Evolutionary conservation across 2,888 invertebrate genomes (phyloP), one percentile per base, ranked within the genome.

Genomic region (Xylophagus ater): DNA sequence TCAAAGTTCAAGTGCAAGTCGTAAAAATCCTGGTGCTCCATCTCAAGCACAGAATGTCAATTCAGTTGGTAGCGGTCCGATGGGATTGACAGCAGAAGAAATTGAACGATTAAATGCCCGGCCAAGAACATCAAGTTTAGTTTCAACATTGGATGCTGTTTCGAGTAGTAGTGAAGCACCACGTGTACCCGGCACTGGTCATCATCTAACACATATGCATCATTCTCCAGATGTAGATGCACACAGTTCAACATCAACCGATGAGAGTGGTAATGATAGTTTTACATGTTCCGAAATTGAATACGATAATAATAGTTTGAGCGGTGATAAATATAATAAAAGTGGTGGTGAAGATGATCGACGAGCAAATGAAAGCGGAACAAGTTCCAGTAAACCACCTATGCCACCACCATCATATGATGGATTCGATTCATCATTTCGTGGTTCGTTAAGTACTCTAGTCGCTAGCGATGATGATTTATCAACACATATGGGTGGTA

Each of bases 271-370:
- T 59, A 92, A 94, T 65, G 94, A 96, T 59, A 93, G 93, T 52
- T 96, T 96, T 68, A 96, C 94, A 9, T 96, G 94, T 67, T 94
- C 94, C 1, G 94, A 94, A 69, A 93, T 93, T 58, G 96, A 96
- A 63, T 93, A 92, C 60, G 93, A 93, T 56, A 89, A 90, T 58
- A 84, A 86, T 54, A 85, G 85, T 53, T 68, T 86, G 46, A 80
- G 76, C 38, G 85, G 84, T 12, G 85, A 85, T 56, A 85, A 86
- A 56, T 70, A 76, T 44, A 72, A 70, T 31, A 76, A 76, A 50
- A 72, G 75, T 55, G 69, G 75, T 51, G 68, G 73, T 41, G 77
- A 76, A 50, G 74, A 73, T 50, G 72, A 75, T 26, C 67, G 75
- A 43, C 70, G 74, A 51, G 59, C 56, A 3, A 75, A 73, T 51